Percentiles rank a stretch among this genome's conserved stretches.
Evolutionary conservation across 2,113 vertebrate species (phyloP).

Genomic region (Pelusios castaneus): DNA sequence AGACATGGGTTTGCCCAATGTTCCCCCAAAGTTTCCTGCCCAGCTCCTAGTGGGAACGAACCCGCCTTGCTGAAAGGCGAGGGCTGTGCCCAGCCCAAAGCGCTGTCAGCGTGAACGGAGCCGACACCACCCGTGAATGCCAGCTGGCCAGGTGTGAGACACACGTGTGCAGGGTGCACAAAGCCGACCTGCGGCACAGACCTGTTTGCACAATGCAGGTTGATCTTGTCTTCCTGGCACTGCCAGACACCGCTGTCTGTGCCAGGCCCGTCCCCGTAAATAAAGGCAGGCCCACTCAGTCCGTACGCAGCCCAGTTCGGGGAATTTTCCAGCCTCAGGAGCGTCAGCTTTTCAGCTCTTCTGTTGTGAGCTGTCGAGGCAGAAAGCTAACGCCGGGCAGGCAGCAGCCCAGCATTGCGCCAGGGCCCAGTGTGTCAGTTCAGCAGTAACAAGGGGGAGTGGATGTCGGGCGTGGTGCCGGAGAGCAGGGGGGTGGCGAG

Average conservation of each 20-base stretch:
- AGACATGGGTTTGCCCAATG: background rate
- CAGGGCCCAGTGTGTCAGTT: too few relatives aligned
- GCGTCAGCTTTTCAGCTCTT: constrained; percentile 13
- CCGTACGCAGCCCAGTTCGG: too few relatives aligned
- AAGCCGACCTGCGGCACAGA: constrained; percentile 6
- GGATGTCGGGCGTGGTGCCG: too few relatives aligned
- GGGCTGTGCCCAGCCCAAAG: background rate
- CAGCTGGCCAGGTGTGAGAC: too few relatives aligned
- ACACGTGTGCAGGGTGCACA: too few relatives aligned
- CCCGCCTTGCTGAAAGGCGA: background rate
- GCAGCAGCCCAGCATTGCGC: background rate
- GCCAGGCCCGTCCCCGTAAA: constrained; percentile 46
- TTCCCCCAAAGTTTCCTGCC: background rate
- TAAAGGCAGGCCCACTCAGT: too few relatives aligned
- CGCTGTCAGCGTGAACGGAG: rapidly evolving
- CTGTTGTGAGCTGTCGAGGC: background rate
- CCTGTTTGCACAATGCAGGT: background rate
- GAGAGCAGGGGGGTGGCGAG: background rate
- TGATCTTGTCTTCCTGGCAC: constrained; percentile 51
- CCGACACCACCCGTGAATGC: too few relatives aligned
- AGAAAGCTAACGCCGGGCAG: background rate
- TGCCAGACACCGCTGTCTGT: constrained; percentile 7
- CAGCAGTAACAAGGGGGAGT: too few relatives aligned
- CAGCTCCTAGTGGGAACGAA: background rate
- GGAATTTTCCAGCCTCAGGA: constrained; percentile 56